Evolutionary conservation across 2,888 invertebrate genomes (phyloP), one percentile per base, ranked within the genome.

Genomic region (Celastrina argiolus): DNA sequence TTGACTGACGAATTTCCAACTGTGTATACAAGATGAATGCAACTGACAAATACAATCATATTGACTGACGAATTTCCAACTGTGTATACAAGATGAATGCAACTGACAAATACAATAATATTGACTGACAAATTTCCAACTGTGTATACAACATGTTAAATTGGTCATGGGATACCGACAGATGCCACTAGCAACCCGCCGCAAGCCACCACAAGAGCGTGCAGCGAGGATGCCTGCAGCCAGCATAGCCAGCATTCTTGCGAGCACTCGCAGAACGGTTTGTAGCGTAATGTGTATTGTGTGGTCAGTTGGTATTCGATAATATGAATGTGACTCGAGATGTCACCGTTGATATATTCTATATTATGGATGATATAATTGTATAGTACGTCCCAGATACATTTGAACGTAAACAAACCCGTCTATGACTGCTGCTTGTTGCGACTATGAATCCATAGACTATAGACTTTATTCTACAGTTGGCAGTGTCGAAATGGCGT

Each of bases 221-320:
- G 85, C 79, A 81, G 77, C 70, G 89, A 88, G 64, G 89, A 87
- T 42, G 68, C 84, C 0, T 84, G 87, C 84, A 84, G 85, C 67
- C 87, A 87, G 41, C 84, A 83, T 68, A 82, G 81, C 66, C 85
- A 86, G 68, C 84, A 85, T 65, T 81, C 86, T 5, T 85, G 85
- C 73, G 88, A 88, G 58, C 81, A 84, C 12, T 68, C 80, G 56
- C 85, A 83, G 70, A 89, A 84, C 73, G 89, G 89, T 89, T 78
- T 82, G 88, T 87, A 87, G 76, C 34, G 65, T 63, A 45, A 34
- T 51, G 59, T 63, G 51, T 42, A 66, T 65, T 68, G 63, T 67
- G 66, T n/a, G 45, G 51, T 31, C 59, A 51, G 18, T 45, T 45
- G 45, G 16, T 45, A 45, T 45, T 18, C 3, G 45, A 45, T 45